Conservation (phyloP, 2,888 invertebrate genomes). For the Archaeoteleia sp. region DNA sequence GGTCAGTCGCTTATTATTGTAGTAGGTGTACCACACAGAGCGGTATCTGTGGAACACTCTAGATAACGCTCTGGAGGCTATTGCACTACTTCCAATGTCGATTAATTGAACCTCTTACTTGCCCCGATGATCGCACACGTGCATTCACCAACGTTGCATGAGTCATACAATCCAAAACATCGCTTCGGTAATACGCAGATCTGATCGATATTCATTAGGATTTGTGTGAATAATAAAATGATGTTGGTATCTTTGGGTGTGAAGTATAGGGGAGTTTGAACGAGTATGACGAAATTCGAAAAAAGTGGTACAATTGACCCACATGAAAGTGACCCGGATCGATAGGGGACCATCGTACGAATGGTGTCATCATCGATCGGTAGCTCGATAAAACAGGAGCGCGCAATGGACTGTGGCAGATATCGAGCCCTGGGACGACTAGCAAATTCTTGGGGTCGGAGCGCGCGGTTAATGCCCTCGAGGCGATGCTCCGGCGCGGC, state of each 20-base stretch:
- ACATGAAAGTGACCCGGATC: slow-evolving; percentile 19
- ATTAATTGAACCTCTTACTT: slow-evolving; percentile 32
- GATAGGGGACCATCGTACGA: slow-evolving; percentile 8
- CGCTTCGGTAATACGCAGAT: background rate
- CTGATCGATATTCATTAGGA: no score
- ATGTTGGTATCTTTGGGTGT: no score
- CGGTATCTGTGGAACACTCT: slow-evolving; percentile 50
- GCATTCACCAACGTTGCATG: slow-evolving; percentile 2
- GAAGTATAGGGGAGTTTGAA: no score
- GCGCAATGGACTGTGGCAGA: slow-evolving; percentile 58
- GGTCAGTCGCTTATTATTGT: slow-evolving; percentile 74
- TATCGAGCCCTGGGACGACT: slow-evolving; percentile 60
- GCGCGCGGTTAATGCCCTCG: slow-evolving; percentile 73
- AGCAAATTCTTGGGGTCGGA: slow-evolving; percentile 67
- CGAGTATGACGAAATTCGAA: no score
- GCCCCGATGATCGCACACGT: slow-evolving; percentile 39
- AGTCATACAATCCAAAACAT: background rate
- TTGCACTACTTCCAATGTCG: slow-evolving; percentile 38
- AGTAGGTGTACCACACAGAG: slow-evolving; percentile 66
- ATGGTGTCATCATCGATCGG: slow-evolving; percentile 50
- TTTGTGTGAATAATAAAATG: no score
- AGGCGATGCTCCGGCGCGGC: slow-evolving; percentile 58
- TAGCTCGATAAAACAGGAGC: slow-evolving; percentile 39
- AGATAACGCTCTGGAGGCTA: slow-evolving; percentile 45
- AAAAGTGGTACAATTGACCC: no score